A percentile compares a stretch with the other conserved stretches of the same genome.
Conservation (phyloP, 2,888 invertebrate species). For the Andrena hattorfiana region DNA sequence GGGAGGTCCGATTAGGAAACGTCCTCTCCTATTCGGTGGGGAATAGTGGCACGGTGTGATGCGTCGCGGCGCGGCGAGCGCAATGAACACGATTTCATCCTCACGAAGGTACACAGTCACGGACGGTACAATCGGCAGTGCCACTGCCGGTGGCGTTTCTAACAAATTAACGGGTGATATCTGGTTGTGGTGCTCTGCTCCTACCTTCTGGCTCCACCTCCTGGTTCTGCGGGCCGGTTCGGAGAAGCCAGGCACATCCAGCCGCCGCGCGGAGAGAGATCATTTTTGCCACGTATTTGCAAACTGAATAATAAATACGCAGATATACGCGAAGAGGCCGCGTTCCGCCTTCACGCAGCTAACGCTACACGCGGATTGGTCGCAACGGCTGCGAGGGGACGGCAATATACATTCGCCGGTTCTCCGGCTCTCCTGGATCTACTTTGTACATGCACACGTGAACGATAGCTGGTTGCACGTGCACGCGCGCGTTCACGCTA, state of each 20-base stretch:
- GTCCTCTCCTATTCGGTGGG: conserved; percentile 11
- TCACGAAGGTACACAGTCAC: conserved; percentile 11
- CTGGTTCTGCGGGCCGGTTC: conserved; percentile 59
- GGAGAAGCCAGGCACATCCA: conserved; percentile 44
- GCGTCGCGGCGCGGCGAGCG: neutral
- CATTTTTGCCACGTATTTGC: conserved; percentile 84
- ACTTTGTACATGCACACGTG: conserved; percentile 64
- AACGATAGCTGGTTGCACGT: conserved; percentile 46
- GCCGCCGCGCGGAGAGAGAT: conserved; percentile 78
- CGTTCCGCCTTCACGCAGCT: conserved; percentile 85
- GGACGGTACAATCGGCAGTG: conserved; percentile 70
- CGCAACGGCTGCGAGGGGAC: conserved; percentile 82
- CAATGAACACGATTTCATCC: neutral
- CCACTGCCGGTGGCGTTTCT: conserved; percentile 79
- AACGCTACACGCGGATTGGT: conserved; percentile 83
- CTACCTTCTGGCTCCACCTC: conserved; percentile 80
- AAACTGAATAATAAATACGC: conserved; percentile 85
- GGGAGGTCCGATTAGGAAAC: conserved; percentile 38
- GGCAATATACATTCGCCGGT: conserved; percentile 80
- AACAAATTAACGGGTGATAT: conserved; percentile 82
- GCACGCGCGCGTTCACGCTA: conserved; percentile 45
- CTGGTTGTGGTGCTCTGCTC: conserved; percentile 67
- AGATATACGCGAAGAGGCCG: conserved; percentile 82
- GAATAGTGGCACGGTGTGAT: neutral
- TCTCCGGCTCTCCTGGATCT: conserved; percentile 66